These are phyloP conservation scores for Coreius guichenoti DNA, from an alignment of 2,797 vertebrate species.

Conservation along the genomic window DNA sequence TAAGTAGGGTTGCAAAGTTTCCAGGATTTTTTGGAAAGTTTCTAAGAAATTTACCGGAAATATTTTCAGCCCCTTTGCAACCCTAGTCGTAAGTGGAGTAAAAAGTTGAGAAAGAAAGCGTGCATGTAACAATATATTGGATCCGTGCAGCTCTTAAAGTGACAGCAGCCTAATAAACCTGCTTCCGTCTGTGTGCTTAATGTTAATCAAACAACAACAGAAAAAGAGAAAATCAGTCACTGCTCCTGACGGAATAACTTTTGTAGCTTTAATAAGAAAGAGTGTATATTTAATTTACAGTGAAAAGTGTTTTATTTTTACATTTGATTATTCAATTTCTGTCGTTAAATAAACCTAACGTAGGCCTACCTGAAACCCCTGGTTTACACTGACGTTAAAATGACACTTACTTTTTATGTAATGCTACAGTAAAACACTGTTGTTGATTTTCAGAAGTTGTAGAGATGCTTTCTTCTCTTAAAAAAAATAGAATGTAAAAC, in stretches of 20 bases:
- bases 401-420: conserved; percentile 10
- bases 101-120: not conserved
- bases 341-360: not conserved
- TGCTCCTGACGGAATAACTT: not conserved
- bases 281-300: too few relatives aligned
- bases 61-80: too few relatives aligned
- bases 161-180: not conserved
- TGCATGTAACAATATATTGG: not conserved
- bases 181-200: not conserved
- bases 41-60: too few relatives aligned
- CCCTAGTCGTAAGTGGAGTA: not conserved
- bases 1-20: too few relatives aligned
- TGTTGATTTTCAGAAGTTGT: not conserved
- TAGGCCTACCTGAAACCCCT: not conserved
- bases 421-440: conserved; percentile 1
- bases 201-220: not conserved
- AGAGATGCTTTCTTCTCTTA: not conserved
- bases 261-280: too few relatives aligned
- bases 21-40: too few relatives aligned
- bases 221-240: not conserved
- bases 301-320: not conserved
- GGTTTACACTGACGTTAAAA: not conserved
- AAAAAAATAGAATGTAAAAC: conserved; percentile 8
- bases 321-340: not conserved
- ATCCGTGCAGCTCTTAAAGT: not conserved